Evolutionary conservation across 2,888 invertebrate genomes (phyloP), one percentile per base, ranked within the genome.

Genomic region (Pasiphila rectangulata): DNA sequence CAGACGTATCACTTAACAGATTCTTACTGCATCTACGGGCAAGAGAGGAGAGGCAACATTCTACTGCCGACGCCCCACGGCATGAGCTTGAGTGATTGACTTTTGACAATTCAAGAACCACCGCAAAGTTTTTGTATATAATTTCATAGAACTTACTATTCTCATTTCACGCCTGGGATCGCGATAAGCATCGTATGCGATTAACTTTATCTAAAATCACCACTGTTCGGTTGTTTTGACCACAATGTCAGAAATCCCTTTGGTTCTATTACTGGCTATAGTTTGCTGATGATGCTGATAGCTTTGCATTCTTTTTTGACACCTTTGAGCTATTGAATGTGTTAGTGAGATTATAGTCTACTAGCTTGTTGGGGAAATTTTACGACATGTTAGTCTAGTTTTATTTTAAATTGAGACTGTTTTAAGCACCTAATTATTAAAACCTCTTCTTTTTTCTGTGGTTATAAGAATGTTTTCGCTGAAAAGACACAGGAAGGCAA

Each of bases 231-330:
- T 17, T 30, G 67, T 73, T 75, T 70, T 73, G 77, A 81, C 83
- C 82, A 67, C 80, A 72, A 59, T 72, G 75, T 79, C 82, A 79
- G 64, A 78, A 72, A 59, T 58, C 42, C 34, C 35, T 67, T 59
- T 60, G 57, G 59, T 63, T 61, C 60, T 67, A 61, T 69, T 64
- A 64, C 64, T 49, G 47, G 46, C 44, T 32, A 45, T 56, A 50
- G 35, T 56, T 55, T 20, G 38, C 7, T 43, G 72, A 78, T 77
- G 51, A 63, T 72, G 74, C 74, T 72, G 63, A 58, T 61, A 54
- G 62, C 60, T 64, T 61, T 60, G 63, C 58, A 63, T 69, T 66
- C 29, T 43, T 50, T 39, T 25, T 6, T 41, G 44, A 54, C 51
- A 57, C 43, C 27, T 58, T 63, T 57, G 54, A 46, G n/a, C 59